Conservation (phyloP, 2,888 invertebrate genomes). For the Aleiodes testaceus region DNA sequence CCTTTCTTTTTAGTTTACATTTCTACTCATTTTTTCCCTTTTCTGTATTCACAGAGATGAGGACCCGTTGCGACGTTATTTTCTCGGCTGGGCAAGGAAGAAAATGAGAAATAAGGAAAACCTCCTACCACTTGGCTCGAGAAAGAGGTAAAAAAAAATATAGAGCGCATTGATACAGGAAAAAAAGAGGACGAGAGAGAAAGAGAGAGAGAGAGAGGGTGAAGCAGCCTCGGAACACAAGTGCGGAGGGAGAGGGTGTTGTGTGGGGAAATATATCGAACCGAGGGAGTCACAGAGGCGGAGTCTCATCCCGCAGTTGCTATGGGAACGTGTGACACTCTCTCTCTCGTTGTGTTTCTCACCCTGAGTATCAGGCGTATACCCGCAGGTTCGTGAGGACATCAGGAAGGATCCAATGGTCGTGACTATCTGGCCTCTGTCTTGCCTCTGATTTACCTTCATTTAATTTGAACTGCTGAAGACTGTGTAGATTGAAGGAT, state of each 20-base stretch:
- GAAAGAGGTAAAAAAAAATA: slow-evolving; percentile 25
- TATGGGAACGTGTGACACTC: slow-evolving; percentile 52
- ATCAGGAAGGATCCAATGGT: slow-evolving; percentile 29
- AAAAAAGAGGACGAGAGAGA: neutral
- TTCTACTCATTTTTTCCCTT: neutral
- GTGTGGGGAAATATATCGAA: slow-evolving; percentile 47
- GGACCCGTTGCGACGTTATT: slow-evolving; percentile 23
- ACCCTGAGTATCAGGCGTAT: slow-evolving; percentile 32
- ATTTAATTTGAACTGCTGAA: no score
- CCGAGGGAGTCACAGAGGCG: slow-evolving; percentile 48
- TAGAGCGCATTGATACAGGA: slow-evolving; percentile 39
- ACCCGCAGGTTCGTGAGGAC: slow-evolving; percentile 18
- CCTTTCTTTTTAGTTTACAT: neutral
- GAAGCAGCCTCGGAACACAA: slow-evolving; percentile 12
- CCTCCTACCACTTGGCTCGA: slow-evolving; percentile 9
- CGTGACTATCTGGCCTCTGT: slow-evolving; percentile 31
- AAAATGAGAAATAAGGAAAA: slow-evolving; percentile 32
- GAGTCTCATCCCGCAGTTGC: slow-evolving; percentile 47
- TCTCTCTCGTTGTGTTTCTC: slow-evolving; percentile 42
- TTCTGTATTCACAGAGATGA: slow-evolving; percentile 29
- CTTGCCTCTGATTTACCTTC: slow-evolving; percentile 18
- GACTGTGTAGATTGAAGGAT: no score
- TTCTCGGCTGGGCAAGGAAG: slow-evolving; percentile 27
- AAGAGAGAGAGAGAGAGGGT: neutral
- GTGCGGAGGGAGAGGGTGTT: slow-evolving; percentile 31